A percentile compares a stretch with the other conserved stretches of the same genome.
Conservation (phyloP, 1,140 invertebrate species). For the Melitaea cinxia region DNA sequence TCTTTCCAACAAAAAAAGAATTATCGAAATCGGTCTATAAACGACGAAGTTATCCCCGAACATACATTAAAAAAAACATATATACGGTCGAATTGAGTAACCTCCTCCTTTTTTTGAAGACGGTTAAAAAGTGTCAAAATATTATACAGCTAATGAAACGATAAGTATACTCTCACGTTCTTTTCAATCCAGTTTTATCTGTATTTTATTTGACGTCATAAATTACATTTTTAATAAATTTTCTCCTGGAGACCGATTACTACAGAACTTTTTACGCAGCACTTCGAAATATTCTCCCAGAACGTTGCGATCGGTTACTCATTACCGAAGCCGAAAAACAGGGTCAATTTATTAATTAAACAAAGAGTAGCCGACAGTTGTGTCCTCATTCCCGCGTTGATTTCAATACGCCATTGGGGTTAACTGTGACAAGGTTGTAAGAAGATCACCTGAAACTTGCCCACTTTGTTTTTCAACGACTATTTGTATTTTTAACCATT, state of each 20-base stretch:
- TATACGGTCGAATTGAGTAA: too few relatives aligned
- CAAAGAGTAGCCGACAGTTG: constrained; percentile 51
- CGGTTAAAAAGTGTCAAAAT: too few relatives aligned
- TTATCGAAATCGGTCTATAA: too few relatives aligned
- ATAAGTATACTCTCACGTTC: too few relatives aligned
- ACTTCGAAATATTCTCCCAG: constrained; percentile 16
- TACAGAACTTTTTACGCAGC: constrained; percentile 12
- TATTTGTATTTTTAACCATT: constrained; percentile 29
- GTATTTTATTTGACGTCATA: too few relatives aligned
- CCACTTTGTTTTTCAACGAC: constrained; percentile 33
- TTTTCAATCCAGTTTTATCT: too few relatives aligned
- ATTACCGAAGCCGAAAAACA: constrained; percentile 45
- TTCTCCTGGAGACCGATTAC: constrained; percentile 19
- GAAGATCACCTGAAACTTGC: constrained; percentile 68
- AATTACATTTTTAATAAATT: background rate
- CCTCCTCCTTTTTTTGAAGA: too few relatives aligned
- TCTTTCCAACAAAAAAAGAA: too few relatives aligned
- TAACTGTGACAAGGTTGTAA: constrained; percentile 74
- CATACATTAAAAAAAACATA: too few relatives aligned
- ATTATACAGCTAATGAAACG: too few relatives aligned
- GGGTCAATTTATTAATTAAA: constrained; percentile 55
- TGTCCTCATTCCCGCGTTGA: constrained; percentile 67
- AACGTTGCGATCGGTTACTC: constrained; percentile 30
- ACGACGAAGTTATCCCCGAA: too few relatives aligned
- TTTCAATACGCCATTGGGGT: constrained; percentile 68